Percentiles rank a stretch among this genome's conserved stretches.
Evolutionary conservation across 1,140 invertebrate genomes (phyloP).

Genomic region (Pseudomyrmex sp.): DNA sequence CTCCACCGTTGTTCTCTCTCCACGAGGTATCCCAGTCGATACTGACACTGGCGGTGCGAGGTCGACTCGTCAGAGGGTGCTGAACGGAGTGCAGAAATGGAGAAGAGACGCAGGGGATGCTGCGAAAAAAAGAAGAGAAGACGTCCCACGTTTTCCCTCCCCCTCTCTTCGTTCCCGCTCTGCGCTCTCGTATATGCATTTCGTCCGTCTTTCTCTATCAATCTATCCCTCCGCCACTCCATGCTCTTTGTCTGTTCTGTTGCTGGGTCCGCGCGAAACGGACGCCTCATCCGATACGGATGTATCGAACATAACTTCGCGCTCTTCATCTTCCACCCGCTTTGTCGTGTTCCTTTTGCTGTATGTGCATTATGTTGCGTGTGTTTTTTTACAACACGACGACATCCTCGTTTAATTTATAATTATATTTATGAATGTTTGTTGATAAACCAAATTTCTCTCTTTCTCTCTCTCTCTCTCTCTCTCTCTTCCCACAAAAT

Average conservation of each 20-base stretch:
- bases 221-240: neutral
- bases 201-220: conserved; percentile 16
- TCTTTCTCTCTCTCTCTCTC: no score
- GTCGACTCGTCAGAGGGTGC: conserved; percentile 83
- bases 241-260: neutral
- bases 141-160: conserved; percentile 2
- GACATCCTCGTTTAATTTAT: neutral
- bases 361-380: neutral
- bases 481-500: neutral
- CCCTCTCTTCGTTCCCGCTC: neutral
- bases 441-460: no score
- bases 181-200: neutral
- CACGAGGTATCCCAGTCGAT: conserved; percentile 81
- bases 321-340: conserved; percentile 15
- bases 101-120: conserved; percentile 42
- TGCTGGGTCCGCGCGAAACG: conserved; percentile 33
- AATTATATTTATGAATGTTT: conserved; percentile 14
- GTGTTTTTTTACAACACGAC: no score
- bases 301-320: conserved; percentile 58
- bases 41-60: conserved; percentile 82
- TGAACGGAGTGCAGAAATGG: conserved; percentile 74
- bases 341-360: neutral
- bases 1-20: conserved; percentile 64
- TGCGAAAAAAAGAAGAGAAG: conserved; percentile 52
- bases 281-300: conserved; percentile 63